Conservation (phyloP, 1,140 invertebrate species). For the Dendroctonus valens region DNA sequence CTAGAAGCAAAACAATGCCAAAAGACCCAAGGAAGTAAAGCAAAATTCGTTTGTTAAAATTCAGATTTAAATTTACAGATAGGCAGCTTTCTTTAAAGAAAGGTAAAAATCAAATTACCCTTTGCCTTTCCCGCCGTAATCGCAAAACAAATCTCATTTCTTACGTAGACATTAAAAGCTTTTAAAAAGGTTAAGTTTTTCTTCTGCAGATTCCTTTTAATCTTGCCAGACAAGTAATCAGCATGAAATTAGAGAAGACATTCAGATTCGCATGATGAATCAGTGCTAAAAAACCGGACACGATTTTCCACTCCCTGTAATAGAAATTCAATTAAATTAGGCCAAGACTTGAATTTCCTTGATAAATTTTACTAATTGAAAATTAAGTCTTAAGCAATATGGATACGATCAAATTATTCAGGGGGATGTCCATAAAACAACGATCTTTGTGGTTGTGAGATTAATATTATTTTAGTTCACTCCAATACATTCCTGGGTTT, state of each 20-base stretch:
- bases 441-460: too few species aligned
- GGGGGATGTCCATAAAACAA: too few species aligned
- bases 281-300: neutral
- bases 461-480: too few species aligned
- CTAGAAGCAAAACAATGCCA: too few species aligned
- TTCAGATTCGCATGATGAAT: slow-evolving; percentile 6
- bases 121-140: slow-evolving; percentile 11
- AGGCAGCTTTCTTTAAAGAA: slow-evolving; percentile 9
- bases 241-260: slow-evolving; percentile 4
- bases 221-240: slow-evolving; percentile 17
- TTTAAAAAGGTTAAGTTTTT: slow-evolving; percentile 24
- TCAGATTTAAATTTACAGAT: too few species aligned
- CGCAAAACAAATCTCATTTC: slow-evolving; percentile 22
- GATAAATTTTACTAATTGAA: too few species aligned
- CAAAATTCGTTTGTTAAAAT: too few species aligned
- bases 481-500: too few species aligned
- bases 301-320: neutral
- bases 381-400: too few species aligned
- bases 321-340: slow-evolving; percentile 9
- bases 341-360: neutral
- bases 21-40: too few species aligned
- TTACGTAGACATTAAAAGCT: slow-evolving; percentile 25
- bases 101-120: slow-evolving; percentile 21
- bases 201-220: slow-evolving; percentile 13
- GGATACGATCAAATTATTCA: too few species aligned